Base-by-base conservation (phyloP, 2,888 invertebrate genomes). In the Hydrotaea diabolus region DNA sequence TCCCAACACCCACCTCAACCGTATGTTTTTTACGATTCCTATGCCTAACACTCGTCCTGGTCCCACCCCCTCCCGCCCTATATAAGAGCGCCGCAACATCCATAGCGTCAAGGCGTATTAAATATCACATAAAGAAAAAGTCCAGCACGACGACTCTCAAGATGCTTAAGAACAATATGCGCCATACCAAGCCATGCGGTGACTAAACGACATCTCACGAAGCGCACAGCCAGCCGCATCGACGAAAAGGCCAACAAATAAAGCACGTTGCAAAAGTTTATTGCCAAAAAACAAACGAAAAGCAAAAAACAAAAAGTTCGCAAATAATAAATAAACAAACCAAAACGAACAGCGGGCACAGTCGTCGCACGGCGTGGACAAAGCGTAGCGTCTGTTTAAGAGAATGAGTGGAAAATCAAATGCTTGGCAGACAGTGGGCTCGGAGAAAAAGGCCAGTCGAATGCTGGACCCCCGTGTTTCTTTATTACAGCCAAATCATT, bases 321-420 rank as follows among this genome's bases (percentile, higher is more conserved):
- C 64, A 64, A 39, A 64, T 64, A 64, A 64, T 36, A 64, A 64
- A 64, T 64, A 64, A 64, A 64, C 64, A 64, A 64, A 64, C 17
- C 53, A 53, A n/a, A 53, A 2, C 53, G 53, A 53, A 53, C 53
- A 53, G 19, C 55, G 55, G 53, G 53, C 53, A n/a, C 15, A 53
- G 53, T 15, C 53, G 17, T 39, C 7, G 39, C 39, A 39, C 39
- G 9, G 7, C 39, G 39, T 39, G 39, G 39, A 1, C 39, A 39
- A 11, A 39, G 13, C 11, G 13, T 1, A 39, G 13, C 11, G 13
- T 1, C 39, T 53, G 17, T 31, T 31, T 31, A 7, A 31, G 31
- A 7, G 31, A 31, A 31, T 2, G 31, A 4, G 31, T 31, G 31
- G 31, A 31, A 4, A 31, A 31, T 31, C 31, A 2, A 7, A 4